Percentiles rank a stretch among this genome's conserved stretches.
phyloP scores from a whole-genome alignment of 1,140 invertebrate species.

The Rhopalosiphum padi region DNA sequence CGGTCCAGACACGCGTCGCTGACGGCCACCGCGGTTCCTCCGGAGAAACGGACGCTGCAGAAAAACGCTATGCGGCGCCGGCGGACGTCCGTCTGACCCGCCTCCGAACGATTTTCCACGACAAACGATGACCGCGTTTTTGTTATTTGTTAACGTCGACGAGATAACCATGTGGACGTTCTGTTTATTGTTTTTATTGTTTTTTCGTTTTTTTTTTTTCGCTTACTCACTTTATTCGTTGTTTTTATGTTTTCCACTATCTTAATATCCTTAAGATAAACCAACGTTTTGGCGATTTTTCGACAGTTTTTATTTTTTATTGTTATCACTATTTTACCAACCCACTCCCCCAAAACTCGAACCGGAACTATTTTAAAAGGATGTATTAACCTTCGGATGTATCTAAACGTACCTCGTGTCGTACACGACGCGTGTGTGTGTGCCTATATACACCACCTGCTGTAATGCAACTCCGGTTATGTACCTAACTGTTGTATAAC shows the following conservation, averaged over 20 bases:
- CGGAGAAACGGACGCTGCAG: neutral
- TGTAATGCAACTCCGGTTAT: too few species aligned
- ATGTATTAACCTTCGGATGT: neutral
- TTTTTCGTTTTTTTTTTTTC: neutral
- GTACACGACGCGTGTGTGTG: too few species aligned
- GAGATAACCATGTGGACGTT: neutral
- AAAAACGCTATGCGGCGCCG: neutral
- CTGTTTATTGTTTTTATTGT: neutral
- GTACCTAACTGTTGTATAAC: neutral
- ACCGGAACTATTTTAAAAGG: too few species aligned
- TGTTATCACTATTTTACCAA: neutral
- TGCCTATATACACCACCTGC: too few species aligned
- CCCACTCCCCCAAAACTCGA: neutral
- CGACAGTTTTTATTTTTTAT: neutral
- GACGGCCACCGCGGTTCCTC: too few species aligned
- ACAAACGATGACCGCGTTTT: neutral
- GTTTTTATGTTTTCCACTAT: conserved; percentile 25
- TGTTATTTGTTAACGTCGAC: neutral
- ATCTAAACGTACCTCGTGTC: too few species aligned
- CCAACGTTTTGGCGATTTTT: neutral
- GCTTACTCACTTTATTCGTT: neutral
- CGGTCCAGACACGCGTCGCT: neutral
- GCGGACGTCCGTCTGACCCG: neutral
- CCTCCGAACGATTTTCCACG: too few species aligned
- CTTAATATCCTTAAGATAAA: conserved; percentile 37